Percentiles rank a stretch among this genome's conserved stretches.
Conservation (phyloP, 2,888 invertebrate genomes). For the Lacanobia wlatinum region DNA sequence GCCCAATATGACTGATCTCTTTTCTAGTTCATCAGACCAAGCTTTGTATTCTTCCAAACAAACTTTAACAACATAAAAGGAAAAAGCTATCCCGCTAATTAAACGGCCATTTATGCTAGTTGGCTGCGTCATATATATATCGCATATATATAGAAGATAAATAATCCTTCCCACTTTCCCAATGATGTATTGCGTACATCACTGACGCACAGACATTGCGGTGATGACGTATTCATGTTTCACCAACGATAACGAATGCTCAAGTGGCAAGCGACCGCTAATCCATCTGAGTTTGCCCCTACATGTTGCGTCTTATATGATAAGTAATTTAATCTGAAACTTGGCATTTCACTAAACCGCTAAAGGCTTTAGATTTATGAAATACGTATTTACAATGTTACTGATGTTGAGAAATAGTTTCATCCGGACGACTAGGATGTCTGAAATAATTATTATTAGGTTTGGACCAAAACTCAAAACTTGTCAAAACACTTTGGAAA, state of each 20-base stretch:
- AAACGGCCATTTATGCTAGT: too few species aligned
- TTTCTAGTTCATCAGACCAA: too few species aligned
- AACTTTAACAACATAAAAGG: too few species aligned
- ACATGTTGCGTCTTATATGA: slow-evolving; percentile 34
- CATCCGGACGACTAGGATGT: neutral
- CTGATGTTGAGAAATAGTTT: slow-evolving; percentile 1
- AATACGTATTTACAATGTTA: neutral
- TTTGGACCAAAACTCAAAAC: neutral
- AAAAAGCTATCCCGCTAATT: too few species aligned
- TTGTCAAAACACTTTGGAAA: neutral
- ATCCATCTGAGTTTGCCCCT: slow-evolving; percentile 37
- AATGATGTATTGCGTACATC: neutral
- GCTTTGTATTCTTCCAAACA: too few species aligned
- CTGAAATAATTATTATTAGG: too few species aligned
- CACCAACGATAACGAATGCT: slow-evolving; percentile 40
- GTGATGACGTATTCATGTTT: slow-evolving; percentile 36
- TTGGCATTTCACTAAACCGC: slow-evolving; percentile 36
- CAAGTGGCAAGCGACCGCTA: slow-evolving; percentile 33
- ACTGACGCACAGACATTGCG: slow-evolving; percentile 8
- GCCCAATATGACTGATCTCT: too few species aligned
- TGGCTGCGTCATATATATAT: too few species aligned
- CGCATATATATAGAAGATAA: too few species aligned
- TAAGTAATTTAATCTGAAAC: slow-evolving; percentile 54
- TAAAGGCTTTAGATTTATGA: slow-evolving; percentile 32
- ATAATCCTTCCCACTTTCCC: neutral